Percentiles rank a stretch among this genome's conserved stretches.
These are phyloP conservation scores for Anoplolepis gracilipes DNA, from an alignment of 1,140 invertebrate genomes.

Conservation along the genomic window DNA sequence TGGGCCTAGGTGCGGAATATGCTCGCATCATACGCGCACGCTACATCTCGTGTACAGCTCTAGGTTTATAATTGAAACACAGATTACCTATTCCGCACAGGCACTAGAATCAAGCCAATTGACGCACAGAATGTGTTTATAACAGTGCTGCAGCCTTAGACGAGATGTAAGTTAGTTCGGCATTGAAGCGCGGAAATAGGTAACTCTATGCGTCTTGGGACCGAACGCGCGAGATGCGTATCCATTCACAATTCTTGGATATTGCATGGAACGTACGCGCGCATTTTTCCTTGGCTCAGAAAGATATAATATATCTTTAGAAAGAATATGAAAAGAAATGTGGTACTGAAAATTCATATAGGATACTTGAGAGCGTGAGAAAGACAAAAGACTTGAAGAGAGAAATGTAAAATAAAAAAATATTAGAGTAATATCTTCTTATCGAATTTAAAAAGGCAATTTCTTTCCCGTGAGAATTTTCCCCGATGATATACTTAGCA, in stretches of 20 bases:
- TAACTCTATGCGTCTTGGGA: constrained; percentile 21
- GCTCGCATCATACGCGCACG: neutral
- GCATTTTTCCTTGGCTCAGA: neutral
- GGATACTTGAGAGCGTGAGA: neutral
- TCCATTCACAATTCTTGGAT: constrained; percentile 34
- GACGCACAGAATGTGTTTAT: constrained; percentile 52
- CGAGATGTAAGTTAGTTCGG: constrained; percentile 8
- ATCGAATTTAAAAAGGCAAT: neutral
- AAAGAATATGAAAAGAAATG: neutral
- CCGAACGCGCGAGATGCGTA: neutral
- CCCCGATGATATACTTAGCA: neutral
- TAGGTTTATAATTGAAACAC: constrained; percentile 51
- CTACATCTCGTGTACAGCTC: constrained; percentile 21
- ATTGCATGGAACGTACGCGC: neutral
- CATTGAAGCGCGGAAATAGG: constrained; percentile 19
- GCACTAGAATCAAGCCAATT: constrained; percentile 59
- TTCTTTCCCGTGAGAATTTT: neutral
- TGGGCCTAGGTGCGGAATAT: constrained; percentile 1
- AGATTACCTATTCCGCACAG: constrained; percentile 49
- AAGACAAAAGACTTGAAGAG: too few relatives aligned
- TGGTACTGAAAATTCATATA: neutral
- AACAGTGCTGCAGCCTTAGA: constrained; percentile 37
- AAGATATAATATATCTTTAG: neutral
- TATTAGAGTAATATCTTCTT: neutral
- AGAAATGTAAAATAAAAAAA: neutral